Conservation (phyloP, 2,888 invertebrate genomes). For the Cheilosia pagana region DNA sequence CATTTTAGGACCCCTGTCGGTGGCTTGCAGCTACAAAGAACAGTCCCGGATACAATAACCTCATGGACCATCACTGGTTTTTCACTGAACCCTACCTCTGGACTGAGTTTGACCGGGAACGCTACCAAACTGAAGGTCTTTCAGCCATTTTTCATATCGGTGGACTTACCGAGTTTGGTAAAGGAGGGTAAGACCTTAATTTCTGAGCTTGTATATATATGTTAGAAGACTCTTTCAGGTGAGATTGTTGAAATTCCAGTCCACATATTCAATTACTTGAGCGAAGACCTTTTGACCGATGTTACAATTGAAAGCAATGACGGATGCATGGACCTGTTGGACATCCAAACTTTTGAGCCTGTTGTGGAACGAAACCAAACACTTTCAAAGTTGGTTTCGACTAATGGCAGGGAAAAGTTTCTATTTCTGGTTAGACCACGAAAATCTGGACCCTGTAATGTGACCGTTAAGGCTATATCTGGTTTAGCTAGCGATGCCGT, state of each 20-base stretch:
- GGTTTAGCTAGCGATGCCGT: constrained; percentile 85
- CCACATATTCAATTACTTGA: constrained; percentile 90
- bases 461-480: constrained; percentile 87
- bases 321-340: constrained; percentile 81
- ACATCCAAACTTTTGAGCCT: constrained; percentile 3
- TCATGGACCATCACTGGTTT: constrained; percentile 93
- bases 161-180: constrained; percentile 90
- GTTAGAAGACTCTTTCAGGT: constrained; percentile 18
- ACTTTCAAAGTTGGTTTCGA: constrained; percentile 6
- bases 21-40: constrained; percentile 84
- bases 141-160: constrained; percentile 89
- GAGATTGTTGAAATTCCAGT: constrained; percentile 90
- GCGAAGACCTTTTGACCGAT: constrained; percentile 86
- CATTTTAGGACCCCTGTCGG: constrained; percentile 49
- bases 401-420: constrained; percentile 44
- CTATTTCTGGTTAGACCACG: constrained; percentile 90
- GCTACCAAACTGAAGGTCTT: constrained; percentile 87
- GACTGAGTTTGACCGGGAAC: constrained; percentile 87
- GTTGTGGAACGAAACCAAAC: neutral
- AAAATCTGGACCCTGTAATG: constrained; percentile 87
- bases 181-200: constrained; percentile 85
- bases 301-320: constrained; percentile 87
- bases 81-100: constrained; percentile 88
- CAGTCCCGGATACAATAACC: constrained; percentile 90
- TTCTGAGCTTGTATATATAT: neutral